Percentiles rank a stretch among this genome's conserved stretches.
These are phyloP conservation scores for Norana najaformis DNA, from an alignment of 2,888 invertebrate genomes.

Conservation along the genomic window DNA sequence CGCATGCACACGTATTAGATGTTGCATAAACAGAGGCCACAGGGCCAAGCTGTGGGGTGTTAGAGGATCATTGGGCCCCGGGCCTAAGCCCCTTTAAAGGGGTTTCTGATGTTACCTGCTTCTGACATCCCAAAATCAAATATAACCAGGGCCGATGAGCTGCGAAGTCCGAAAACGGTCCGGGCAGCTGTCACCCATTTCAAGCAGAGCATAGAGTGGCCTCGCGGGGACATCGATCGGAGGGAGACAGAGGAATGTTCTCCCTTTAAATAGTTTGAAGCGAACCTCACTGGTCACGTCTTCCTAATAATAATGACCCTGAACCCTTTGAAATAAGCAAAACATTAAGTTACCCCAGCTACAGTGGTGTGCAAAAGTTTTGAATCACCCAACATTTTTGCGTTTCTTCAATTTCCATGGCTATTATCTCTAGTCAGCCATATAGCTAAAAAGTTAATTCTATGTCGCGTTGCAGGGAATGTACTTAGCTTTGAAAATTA, in stretches of 20 bases:
- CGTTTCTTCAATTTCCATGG: too few relatives aligned
- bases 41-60: background rate
- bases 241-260: background rate
- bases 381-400: too few relatives aligned
- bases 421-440: too few relatives aligned
- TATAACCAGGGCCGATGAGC: background rate
- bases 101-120: background rate
- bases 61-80: background rate
- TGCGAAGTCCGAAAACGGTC: background rate
- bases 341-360: background rate
- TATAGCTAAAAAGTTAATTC: too few relatives aligned
- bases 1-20: background rate
- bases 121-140: background rate
- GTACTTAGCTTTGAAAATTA: too few relatives aligned
- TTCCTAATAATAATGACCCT: background rate
- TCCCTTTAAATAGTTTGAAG: background rate
- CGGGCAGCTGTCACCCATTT: background rate
- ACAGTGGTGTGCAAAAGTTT: too few relatives aligned
- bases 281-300: background rate
- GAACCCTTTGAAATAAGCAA: background rate
- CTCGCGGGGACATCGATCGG: background rate
- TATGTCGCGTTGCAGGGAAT: too few relatives aligned
- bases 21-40: background rate
- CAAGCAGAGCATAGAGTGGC: background rate
- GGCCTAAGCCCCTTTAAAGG: background rate